These are phyloP conservation scores for Zygaena filipendulae DNA, from an alignment of 2,888 invertebrate genomes.

Conservation along the genomic window DNA sequence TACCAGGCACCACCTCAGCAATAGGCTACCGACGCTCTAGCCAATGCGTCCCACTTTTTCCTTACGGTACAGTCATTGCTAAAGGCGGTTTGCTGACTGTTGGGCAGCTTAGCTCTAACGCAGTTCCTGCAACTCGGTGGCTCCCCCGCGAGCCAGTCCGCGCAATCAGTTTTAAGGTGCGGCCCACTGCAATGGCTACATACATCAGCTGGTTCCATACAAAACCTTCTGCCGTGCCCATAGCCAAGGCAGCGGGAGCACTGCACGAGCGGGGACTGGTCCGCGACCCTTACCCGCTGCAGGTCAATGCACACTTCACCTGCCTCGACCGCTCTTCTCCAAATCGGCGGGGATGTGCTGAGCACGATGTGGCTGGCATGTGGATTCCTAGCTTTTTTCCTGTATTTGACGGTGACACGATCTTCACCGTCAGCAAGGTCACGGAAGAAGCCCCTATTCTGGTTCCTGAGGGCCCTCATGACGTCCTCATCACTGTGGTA, in stretches of 20 bases:
- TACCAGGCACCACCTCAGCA: constrained; percentile 1
- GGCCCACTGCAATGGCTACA: constrained; percentile 9
- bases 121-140: constrained; percentile 7
- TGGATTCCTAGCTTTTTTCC: constrained; percentile 4
- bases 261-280: too few species aligned
- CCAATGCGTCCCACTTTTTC: too few species aligned
- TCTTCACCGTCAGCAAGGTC: constrained; percentile 1
- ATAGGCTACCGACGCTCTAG: neutral
- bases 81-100: constrained; percentile 6
- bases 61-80: neutral
- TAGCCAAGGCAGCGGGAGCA: too few species aligned
- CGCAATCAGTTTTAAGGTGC: too few species aligned
- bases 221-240: too few species aligned
- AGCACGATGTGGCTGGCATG: neutral
- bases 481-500: too few species aligned
- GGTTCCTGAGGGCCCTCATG: too few species aligned
- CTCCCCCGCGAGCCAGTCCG: neutral
- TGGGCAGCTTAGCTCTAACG: too few species aligned
- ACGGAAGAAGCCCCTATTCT: neutral
- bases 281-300: too few species aligned
- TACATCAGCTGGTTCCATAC: neutral
- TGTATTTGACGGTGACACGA: constrained; percentile 1
- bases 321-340: neutral
- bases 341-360: constrained; percentile 1
- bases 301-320: constrained; percentile 3